Base-by-base conservation (phyloP, 2,888 invertebrate genomes). In the Himalopsyche anomala region DNA sequence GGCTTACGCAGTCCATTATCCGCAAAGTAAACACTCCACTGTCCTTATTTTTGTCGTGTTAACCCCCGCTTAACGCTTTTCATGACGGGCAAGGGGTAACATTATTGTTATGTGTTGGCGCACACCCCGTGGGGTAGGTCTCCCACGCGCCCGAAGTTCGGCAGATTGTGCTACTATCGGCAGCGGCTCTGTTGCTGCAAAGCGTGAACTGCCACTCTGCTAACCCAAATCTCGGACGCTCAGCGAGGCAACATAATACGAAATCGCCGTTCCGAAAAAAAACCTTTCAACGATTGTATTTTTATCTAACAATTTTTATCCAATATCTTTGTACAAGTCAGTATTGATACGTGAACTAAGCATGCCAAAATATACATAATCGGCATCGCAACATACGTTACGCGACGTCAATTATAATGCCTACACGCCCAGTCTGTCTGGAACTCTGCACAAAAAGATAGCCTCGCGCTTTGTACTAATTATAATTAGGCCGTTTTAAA, bases 21-120 rank as follows among this genome's bases (percentile, higher is more conserved):
- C 62, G 62, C 62, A 62, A 62, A 62, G 28, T 62, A 62, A 62
- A 62, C 62, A 62, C 62, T 62, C 62, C 11, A 28, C 62, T 62
- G 62, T 62, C 62, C 62, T 19, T 62, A 62, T 62, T 62, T 62
- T 62, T 62, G 62, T 62, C 62, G 62, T 62, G 62, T 62, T 62
- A 62, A 62, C 62, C 28, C 28, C 19, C 62, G 62, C 62, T 62
- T 62, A 62, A 62, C 19, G 62, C 62, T 28, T 62, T 19, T 19
- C 62, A 19, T 62, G 62, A 11, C 19, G 62, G 62, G 28, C 62
- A 62, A 62, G 19, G 62, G 62, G 62, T 62, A 19, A 62, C 62
- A 62, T 62, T 62, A 62, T 62, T 62, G 62, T 62, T 62, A 62
- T 62, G 62, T 62, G 62, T 62, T 62, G 19, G 19, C 62, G 19